Conservation (phyloP, 2,113 vertebrate genomes). For the Alosa alosa region DNA sequence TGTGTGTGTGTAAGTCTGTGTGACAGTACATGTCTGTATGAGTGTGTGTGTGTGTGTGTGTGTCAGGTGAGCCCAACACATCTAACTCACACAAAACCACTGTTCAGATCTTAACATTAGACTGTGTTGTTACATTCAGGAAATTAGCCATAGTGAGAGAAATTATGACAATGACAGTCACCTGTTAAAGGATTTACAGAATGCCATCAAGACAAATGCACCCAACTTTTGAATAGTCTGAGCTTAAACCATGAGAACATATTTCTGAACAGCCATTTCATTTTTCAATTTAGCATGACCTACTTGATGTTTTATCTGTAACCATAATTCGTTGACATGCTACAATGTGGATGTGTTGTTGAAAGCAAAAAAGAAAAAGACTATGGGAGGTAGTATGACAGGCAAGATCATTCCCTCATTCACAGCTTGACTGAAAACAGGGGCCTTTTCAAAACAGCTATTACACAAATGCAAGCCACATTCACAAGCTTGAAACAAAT, state of each 20-base stretch:
- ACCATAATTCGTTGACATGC: not conserved
- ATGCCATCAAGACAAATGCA: not conserved
- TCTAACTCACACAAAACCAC: conserved; percentile 33
- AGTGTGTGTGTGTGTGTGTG: not conserved
- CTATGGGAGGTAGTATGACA: conserved; percentile 66
- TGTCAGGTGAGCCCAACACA: conserved; percentile 57
- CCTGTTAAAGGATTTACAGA: not conserved
- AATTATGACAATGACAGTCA: not conserved
- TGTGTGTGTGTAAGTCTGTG: not conserved
- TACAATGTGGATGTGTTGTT: not conserved
- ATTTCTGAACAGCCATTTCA: not conserved
- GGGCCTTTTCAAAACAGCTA: conserved; percentile 52
- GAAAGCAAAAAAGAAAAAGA: conserved; percentile 33
- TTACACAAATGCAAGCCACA: conserved; percentile 54
- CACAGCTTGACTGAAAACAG: conserved; percentile 76
- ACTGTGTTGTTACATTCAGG: conserved; percentile 8
- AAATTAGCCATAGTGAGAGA: not conserved
- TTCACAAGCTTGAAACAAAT: conserved; percentile 57
- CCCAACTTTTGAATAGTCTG: not conserved
- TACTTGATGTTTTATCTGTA: not conserved
- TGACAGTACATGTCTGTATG: not conserved
- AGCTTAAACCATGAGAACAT: not conserved
- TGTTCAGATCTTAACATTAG: not conserved
- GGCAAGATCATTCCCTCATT: conserved; percentile 61
- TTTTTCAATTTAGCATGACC: not conserved